Conservation (phyloP, 1,140 invertebrate genomes). For the Drosophila pandora region DNA sequence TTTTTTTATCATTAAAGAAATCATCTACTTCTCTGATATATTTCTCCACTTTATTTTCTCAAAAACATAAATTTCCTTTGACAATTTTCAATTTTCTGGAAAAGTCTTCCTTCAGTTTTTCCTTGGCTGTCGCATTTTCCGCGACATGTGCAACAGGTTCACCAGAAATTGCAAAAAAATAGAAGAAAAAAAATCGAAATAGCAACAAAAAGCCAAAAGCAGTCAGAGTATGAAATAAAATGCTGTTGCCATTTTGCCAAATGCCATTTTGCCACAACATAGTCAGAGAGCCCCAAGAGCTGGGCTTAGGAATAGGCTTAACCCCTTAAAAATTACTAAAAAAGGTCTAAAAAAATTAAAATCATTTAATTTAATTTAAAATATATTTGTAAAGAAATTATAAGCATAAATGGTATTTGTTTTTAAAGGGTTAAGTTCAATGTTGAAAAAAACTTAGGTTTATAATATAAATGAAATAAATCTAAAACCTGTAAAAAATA, state of each 20-base stretch:
- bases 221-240: conserved; percentile 46
- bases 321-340: neutral
- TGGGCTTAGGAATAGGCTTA: conserved; percentile 28
- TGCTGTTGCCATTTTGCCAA: conserved; percentile 72
- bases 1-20: no score
- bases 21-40: no score
- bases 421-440: no score
- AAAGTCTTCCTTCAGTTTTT: neutral
- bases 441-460: no score
- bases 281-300: conserved; percentile 18
- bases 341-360: neutral
- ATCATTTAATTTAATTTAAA: no score
- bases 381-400: neutral
- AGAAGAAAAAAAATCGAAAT: conserved; percentile 18
- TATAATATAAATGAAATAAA: no score
- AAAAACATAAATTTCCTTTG: no score
- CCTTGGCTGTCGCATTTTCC: conserved; percentile 23
- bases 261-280: conserved; percentile 52
- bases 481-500: no score
- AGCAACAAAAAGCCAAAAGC: conserved; percentile 32
- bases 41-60: no score
- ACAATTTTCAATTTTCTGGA: neutral
- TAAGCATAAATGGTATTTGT: no score
- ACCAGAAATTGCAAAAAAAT: conserved; percentile 18
- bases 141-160: conserved; percentile 68